Evolutionary conservation across 2,113 vertebrate species (phyloP).

Genomic region (Heterochromis multidens): DNA sequence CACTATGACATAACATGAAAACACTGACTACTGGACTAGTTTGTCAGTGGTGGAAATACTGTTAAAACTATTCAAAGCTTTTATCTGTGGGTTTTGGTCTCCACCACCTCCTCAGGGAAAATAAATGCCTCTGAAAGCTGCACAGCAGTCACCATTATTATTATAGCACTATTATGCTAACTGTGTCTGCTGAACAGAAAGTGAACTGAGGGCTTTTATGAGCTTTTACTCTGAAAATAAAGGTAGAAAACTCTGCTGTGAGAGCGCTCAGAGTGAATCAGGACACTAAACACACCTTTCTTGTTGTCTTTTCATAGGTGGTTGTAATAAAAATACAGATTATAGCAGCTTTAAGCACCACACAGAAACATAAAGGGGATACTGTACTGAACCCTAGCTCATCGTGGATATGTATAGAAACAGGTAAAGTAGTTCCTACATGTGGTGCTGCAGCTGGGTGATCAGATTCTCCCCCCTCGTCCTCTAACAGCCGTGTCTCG

Average conservation of each 20-base stretch:
- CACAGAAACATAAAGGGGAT: neutral
- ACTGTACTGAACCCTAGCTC: neutral
- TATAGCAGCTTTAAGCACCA: neutral
- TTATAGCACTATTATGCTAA: neutral
- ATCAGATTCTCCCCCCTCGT: neutral
- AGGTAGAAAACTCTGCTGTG: neutral
- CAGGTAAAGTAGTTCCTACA: neutral
- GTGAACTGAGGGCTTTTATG: neutral
- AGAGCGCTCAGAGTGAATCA: rapidly evolving
- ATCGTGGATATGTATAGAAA: neutral
- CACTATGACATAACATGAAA: neutral
- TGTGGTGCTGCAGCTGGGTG: neutral
- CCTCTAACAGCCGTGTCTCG: conserved; percentile 18
- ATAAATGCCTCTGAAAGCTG: neutral
- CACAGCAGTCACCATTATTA: neutral
- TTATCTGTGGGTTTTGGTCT: neutral
- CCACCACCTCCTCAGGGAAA: neutral
- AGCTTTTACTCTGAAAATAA: neutral
- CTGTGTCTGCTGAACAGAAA: neutral
- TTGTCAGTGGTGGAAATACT: neutral
- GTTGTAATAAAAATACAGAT: neutral
- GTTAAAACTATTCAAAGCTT: neutral
- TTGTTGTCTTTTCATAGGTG: too few species aligned
- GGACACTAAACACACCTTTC: neutral
- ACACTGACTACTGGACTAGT: neutral